Evolutionary conservation across 2,888 invertebrate species (phyloP).

Genomic region (Orthonychiurus folsomi): DNA sequence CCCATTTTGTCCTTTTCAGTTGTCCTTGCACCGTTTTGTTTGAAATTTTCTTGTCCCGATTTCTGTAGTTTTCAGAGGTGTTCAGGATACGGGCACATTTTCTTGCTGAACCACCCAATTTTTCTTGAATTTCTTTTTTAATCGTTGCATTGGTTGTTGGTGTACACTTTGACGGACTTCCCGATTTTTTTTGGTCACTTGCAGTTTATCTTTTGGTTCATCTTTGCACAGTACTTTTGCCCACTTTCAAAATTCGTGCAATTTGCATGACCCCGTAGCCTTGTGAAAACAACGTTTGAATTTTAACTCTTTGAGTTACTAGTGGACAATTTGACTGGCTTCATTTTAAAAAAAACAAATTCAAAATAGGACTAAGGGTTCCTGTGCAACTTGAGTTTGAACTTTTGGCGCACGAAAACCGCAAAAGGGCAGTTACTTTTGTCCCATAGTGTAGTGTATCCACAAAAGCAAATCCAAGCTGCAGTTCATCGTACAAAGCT

Average conservation of each 20-base stretch:
- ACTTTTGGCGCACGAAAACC: neutral
- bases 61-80: neutral
- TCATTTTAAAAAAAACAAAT: too few species aligned
- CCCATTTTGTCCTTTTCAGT: neutral
- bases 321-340: neutral
- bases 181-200: neutral
- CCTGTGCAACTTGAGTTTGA: neutral
- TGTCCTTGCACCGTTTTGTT: neutral
- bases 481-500: neutral
- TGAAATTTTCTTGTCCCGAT: neutral
- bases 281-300: too few species aligned
- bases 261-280: too few species aligned
- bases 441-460: neutral
- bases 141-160: neutral
- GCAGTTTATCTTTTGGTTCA: neutral
- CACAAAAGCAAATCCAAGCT: neutral
- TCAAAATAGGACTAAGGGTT: neutral
- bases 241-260: neutral
- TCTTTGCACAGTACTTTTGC: neutral
- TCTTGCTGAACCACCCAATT: neutral
- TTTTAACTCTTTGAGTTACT: too few species aligned
- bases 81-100: conserved; percentile 2
- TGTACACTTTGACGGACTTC: neutral
- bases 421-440: neutral
- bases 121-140: neutral